Percentiles rank a stretch among this genome's conserved stretches.
Evolutionary conservation across 2,797 vertebrate genomes (phyloP).

Genomic region (Enteromius radiatus): DNA sequence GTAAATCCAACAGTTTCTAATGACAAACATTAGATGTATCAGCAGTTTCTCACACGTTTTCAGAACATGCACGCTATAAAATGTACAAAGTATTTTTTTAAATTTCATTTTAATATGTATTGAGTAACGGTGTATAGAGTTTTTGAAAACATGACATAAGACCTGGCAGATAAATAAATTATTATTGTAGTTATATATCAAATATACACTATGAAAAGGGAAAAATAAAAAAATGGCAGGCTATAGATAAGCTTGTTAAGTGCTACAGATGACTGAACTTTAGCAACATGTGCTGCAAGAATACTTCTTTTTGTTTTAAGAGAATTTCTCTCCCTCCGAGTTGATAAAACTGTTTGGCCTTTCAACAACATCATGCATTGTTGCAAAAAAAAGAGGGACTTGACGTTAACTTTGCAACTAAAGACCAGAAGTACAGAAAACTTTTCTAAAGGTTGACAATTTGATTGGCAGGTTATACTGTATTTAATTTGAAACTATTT

Average conservation of each 20-base stretch:
- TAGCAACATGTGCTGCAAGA: constrained; percentile 63
- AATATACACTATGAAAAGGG: constrained; percentile 37
- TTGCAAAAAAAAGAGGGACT: neutral
- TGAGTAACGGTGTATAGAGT: constrained; percentile 29
- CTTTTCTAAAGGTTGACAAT: constrained; percentile 7
- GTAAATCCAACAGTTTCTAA: constrained; percentile 21
- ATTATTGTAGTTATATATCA: constrained; percentile 58
- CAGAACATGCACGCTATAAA: constrained; percentile 52
- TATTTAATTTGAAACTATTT: constrained; percentile 20
- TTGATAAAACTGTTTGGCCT: neutral
- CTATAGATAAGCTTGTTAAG: constrained; percentile 9
- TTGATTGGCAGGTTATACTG: constrained; percentile 4
- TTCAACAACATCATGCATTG: neutral
- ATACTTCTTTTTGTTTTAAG: constrained; percentile 32
- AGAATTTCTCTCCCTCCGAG: constrained; percentile 28
- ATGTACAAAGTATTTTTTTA: constrained; percentile 64
- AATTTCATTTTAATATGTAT: constrained; percentile 64
- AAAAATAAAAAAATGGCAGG: constrained; percentile 34
- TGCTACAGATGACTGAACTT: constrained; percentile 40
- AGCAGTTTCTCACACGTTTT: constrained; percentile 23
- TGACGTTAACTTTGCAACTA: constrained; percentile 20
- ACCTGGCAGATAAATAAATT: constrained; percentile 62
- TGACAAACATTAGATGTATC: constrained; percentile 37
- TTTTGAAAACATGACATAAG: constrained; percentile 52
- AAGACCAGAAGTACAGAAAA: constrained; percentile 15